Conservation (phyloP, 2,113 vertebrate genomes). For the Caloenas nicobarica region DNA sequence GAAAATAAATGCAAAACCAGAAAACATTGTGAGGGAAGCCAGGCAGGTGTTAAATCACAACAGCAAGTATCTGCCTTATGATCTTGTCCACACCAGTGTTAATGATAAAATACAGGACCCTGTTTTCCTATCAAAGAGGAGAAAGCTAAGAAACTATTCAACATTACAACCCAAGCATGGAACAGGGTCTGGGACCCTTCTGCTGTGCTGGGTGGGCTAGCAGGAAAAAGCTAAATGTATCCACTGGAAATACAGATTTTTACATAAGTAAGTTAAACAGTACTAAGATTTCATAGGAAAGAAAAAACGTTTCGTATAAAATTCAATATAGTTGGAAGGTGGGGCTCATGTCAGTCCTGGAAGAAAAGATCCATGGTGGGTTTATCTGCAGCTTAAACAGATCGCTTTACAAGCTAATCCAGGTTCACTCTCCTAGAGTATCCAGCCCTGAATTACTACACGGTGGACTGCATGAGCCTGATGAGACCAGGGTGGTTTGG, state of each 20-base stretch:
- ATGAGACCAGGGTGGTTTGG: rapidly evolving
- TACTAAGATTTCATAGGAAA: not conserved
- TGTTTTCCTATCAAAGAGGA: not conserved
- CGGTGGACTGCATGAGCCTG: not conserved
- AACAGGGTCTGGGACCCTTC: not conserved
- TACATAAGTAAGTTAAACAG: not conserved
- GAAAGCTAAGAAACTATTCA: not conserved
- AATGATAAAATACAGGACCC: not conserved
- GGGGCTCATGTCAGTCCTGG: not conserved
- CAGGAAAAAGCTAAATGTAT: not conserved
- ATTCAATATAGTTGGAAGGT: rapidly evolving
- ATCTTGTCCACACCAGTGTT: not conserved
- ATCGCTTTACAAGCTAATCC: not conserved
- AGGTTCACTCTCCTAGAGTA: not conserved
- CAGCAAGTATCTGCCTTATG: not conserved
- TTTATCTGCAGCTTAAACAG: not conserved
- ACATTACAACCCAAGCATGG: not conserved
- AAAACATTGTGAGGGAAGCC: not conserved
- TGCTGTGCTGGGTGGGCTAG: not conserved
- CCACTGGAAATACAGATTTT: not conserved
- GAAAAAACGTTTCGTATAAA: not conserved
- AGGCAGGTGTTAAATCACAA: not conserved
- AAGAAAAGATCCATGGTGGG: not conserved
- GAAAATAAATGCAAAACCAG: not conserved
- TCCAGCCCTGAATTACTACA: not conserved